phyloP scores from a whole-genome alignment of 2,888 invertebrate species.

The Drosophila phalerata region DNA sequence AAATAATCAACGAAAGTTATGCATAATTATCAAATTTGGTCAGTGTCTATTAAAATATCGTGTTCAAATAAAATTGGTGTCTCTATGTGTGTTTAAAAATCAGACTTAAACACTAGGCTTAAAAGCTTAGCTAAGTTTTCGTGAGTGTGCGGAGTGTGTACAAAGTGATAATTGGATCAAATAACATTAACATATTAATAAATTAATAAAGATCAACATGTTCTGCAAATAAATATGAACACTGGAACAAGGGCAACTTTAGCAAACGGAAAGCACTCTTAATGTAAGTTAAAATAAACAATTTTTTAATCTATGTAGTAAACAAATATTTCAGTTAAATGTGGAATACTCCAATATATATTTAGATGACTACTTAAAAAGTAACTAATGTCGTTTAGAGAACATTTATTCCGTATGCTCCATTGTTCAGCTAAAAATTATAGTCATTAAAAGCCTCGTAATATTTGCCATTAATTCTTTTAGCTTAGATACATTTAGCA shows the following conservation, averaged over 20 bases:
- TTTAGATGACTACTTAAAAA: background rate
- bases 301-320: slow-evolving; percentile 9
- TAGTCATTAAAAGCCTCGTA: slow-evolving; percentile 4
- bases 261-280: slow-evolving; percentile 32
- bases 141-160: slow-evolving; percentile 27
- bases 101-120: slow-evolving; percentile 17
- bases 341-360: slow-evolving; percentile 6
- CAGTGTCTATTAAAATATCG: slow-evolving; percentile 48
- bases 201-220: slow-evolving; percentile 18
- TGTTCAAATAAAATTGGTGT: slow-evolving; percentile 9
- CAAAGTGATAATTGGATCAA: slow-evolving; percentile 9
- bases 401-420: slow-evolving; percentile 63
- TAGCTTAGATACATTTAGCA: background rate
- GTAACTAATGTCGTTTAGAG: background rate
- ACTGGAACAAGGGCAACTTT: slow-evolving; percentile 5
- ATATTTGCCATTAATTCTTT: background rate
- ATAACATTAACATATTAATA: slow-evolving; percentile 14
- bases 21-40: slow-evolving; percentile 18
- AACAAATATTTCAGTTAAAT: background rate
- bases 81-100: slow-evolving; percentile 16
- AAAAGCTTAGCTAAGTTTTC: slow-evolving; percentile 12
- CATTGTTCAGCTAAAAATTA: slow-evolving; percentile 49
- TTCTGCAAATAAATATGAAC: slow-evolving; percentile 18
- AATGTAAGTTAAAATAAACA: slow-evolving; percentile 56
- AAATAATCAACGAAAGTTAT: slow-evolving; percentile 6